A percentile compares a stretch with the other conserved stretches of the same genome.
Evolutionary conservation across 2,113 vertebrate genomes (phyloP).

Genomic region (Numenius arquata): DNA sequence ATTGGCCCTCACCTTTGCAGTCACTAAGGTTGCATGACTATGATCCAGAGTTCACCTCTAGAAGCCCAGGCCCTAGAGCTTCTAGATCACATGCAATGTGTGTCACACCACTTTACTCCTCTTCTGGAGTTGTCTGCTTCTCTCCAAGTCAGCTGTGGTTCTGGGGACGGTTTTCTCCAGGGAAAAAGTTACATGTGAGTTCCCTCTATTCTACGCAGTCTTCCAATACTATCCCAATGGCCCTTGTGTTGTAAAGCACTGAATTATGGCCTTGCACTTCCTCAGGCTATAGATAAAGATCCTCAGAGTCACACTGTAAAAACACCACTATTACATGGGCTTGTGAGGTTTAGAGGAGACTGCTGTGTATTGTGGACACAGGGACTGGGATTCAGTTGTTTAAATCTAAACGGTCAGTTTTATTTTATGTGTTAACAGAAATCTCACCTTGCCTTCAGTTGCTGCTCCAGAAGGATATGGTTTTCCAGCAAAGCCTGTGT

Average conservation of each 20-base stretch:
- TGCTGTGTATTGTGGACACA: neutral
- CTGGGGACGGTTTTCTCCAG: neutral
- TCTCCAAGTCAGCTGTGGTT: neutral
- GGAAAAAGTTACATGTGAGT: neutral
- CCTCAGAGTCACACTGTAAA: neutral
- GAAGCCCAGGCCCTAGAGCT: no score
- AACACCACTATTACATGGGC: neutral
- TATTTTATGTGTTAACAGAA: neutral
- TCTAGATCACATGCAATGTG: accelerated
- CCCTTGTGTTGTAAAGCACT: neutral
- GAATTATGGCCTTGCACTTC: neutral
- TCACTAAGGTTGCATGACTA: neutral
- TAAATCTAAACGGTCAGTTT: neutral
- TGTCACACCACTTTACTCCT: accelerated
- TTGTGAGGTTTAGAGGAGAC: neutral
- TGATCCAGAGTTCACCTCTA: neutral
- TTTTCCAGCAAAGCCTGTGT: neutral
- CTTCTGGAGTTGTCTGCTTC: neutral
- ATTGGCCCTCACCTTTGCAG: neutral
- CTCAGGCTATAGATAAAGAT: neutral
- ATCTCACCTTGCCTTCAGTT: neutral
- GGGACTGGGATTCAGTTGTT: neutral
- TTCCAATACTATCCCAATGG: neutral
- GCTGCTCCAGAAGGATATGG: neutral
- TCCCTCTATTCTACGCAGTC: neutral